Percentiles rank a stretch among this genome's conserved stretches.
Evolutionary conservation across 1,140 invertebrate species (phyloP).

Genomic region (Calliopsis andreniformis): DNA sequence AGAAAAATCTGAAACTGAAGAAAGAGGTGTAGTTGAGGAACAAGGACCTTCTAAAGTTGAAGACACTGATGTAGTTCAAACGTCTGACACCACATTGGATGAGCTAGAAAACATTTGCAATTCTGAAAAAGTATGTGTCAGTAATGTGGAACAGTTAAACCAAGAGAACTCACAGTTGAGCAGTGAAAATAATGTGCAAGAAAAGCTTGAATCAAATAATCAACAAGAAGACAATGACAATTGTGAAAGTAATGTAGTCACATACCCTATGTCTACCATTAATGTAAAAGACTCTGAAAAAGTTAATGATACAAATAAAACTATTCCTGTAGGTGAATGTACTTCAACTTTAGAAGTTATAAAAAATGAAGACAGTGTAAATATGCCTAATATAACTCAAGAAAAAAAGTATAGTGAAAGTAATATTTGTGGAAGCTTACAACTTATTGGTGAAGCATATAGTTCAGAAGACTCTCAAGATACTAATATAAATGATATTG

Average conservation of each 20-base stretch:
- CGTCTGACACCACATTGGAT: not conserved
- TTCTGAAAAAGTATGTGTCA: not conserved
- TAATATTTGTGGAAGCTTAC: slow-evolving; percentile 68
- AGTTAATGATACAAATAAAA: not conserved
- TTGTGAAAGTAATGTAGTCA: slow-evolving; percentile 6
- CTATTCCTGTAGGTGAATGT: not conserved
- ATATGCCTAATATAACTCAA: not conserved
- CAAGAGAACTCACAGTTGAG: too few species aligned
- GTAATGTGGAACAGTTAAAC: not conserved
- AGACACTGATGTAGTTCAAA: not conserved
- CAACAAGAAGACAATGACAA: not conserved
- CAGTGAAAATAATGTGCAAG: not conserved
- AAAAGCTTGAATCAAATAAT: not conserved
- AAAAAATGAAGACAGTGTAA: not conserved
- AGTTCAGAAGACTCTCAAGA: slow-evolving; percentile 73
- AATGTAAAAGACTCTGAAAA: not conserved
- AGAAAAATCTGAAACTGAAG: not conserved
- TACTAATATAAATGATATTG: slow-evolving; percentile 37
- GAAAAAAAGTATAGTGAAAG: slow-evolving; percentile 18
- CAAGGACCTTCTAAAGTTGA: not conserved
- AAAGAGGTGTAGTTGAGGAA: not conserved
- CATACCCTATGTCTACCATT: not conserved
- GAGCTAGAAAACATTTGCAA: not conserved
- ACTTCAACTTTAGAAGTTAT: not conserved
- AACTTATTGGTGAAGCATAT: slow-evolving; percentile 73